Evolutionary conservation across 92 coral and sea anemone species (phyloP).

Genomic region (Isaurus tuberculatus): DNA sequence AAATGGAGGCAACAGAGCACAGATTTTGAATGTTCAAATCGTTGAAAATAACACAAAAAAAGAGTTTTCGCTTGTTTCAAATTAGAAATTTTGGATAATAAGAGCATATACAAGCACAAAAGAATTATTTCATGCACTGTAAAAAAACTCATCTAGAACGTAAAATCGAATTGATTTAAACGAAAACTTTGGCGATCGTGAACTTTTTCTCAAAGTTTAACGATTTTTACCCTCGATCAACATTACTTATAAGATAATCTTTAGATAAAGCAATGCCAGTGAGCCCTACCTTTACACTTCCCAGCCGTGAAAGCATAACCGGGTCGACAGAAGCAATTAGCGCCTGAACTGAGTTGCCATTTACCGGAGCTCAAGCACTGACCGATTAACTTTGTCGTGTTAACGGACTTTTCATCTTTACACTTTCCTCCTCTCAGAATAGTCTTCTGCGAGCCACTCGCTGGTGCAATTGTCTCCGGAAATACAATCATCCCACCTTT

Average conservation of each 20-base stretch:
- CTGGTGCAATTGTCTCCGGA: constrained; percentile 12
- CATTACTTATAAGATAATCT: neutral
- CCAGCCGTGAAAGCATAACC: constrained; percentile 9
- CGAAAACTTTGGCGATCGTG: no score
- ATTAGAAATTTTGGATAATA: no score
- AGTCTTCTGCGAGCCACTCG: neutral
- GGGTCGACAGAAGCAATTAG: constrained; percentile 27
- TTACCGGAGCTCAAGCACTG: constrained; percentile 24
- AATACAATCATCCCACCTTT: constrained; percentile 6
- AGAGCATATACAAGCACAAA: no score
- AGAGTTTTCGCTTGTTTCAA: no score
- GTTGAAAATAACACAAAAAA: no score
- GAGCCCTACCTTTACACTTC: constrained; percentile 17
- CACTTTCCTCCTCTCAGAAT: constrained; percentile 16
- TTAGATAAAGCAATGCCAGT: neutral
- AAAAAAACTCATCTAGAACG: no score
- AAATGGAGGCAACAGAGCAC: no score
- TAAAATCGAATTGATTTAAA: no score
- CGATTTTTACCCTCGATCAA: neutral
- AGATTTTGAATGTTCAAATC: no score
- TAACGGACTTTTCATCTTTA: constrained; percentile 11
- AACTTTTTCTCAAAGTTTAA: neutral
- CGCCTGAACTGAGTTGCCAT: neutral
- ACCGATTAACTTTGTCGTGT: constrained; percentile 24
- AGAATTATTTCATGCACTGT: no score